Evolutionary conservation across 2,888 invertebrate genomes (phyloP).

Genomic region (Parasteatoda lunata): DNA sequence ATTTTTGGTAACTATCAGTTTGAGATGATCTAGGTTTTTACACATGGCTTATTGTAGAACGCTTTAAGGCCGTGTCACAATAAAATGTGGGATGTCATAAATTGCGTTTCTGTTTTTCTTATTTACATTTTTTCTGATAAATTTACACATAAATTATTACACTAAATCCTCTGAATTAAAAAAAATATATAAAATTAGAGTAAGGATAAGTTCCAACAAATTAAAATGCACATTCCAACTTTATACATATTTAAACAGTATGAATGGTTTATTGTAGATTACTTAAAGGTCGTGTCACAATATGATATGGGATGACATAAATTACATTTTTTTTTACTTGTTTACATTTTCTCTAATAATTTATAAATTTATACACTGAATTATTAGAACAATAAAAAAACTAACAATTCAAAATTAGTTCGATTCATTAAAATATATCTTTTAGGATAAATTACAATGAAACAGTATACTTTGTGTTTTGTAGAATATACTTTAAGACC

Average conservation of each 20-base stretch:
- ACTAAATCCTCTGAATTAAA: no score
- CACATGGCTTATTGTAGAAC: slow-evolving; percentile 68
- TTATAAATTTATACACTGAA: no score
- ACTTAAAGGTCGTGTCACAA: slow-evolving; percentile 65
- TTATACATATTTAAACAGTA: not conserved
- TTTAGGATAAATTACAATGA: no score
- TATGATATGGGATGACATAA: slow-evolving; percentile 64
- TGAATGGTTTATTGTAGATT: slow-evolving; percentile 66
- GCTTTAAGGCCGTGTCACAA: slow-evolving; percentile 66
- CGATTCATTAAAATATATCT: no score
- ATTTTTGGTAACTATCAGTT: slow-evolving; percentile 69
- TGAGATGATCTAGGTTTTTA: slow-evolving; percentile 68
- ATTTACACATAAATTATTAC: no score
- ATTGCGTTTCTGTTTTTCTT: slow-evolving; percentile 45
- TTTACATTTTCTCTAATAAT: not conserved
- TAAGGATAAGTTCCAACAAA: no score
- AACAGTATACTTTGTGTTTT: slow-evolving; percentile 59
- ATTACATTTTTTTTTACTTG: slow-evolving; percentile 40
- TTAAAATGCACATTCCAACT: no score
- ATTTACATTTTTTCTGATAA: not conserved
- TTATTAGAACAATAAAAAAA: no score
- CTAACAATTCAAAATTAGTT: no score
- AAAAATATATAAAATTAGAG: no score
- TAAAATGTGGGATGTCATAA: slow-evolving; percentile 66
- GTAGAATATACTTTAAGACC: slow-evolving; percentile 62